Evolutionary conservation across 2,113 vertebrate species (phyloP).

Genomic region (Physeter macrocephalus): DNA sequence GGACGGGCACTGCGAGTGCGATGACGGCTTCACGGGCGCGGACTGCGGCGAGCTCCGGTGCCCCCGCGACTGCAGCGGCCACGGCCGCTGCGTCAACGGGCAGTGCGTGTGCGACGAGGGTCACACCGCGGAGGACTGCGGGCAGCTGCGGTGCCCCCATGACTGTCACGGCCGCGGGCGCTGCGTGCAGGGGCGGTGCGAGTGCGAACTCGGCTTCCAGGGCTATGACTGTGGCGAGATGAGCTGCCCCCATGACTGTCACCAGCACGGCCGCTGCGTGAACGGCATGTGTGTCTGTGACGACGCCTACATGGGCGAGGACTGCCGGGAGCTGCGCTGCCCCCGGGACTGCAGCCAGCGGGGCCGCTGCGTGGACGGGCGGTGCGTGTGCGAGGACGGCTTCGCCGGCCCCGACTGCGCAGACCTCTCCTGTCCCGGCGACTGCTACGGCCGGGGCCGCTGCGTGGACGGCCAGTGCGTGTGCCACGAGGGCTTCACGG

Average conservation of each 20-base stretch:
- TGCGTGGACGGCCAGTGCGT: slow-evolving; percentile 88
- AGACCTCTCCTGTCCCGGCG: slow-evolving; percentile 84
- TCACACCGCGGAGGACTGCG: slow-evolving; percentile 87
- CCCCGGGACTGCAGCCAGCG: slow-evolving; percentile 85
- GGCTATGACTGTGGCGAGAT: slow-evolving; percentile 87
- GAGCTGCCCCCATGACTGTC: slow-evolving; percentile 89
- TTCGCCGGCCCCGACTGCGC: slow-evolving; percentile 88
- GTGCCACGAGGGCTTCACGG: slow-evolving; percentile 86
- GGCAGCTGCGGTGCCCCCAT: slow-evolving; percentile 84
- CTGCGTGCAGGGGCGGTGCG: slow-evolving; percentile 85
- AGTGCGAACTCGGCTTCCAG: slow-evolving; percentile 84
- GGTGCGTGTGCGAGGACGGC: slow-evolving; percentile 87
- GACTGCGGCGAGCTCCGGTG: slow-evolving; percentile 89
- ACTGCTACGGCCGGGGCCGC: slow-evolving; percentile 86
- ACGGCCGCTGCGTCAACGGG: slow-evolving; percentile 86
- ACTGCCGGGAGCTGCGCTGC: slow-evolving; percentile 87
- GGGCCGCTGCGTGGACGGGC: slow-evolving; percentile 87
- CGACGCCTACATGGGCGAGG: slow-evolving; percentile 82
- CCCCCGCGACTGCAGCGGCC: slow-evolving; percentile 85
- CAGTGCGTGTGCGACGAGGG: slow-evolving; percentile 88
- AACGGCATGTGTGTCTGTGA: slow-evolving; percentile 89
- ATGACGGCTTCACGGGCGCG: slow-evolving; percentile 86
- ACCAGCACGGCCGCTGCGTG: slow-evolving; percentile 84
- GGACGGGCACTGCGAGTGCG: slow-evolving; percentile 88
- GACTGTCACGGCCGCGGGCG: slow-evolving; percentile 86